A percentile compares a stretch with the other conserved stretches of the same genome.
These are phyloP conservation scores for Salpingus planirostris DNA, from an alignment of 2,888 invertebrate species.

Conservation along the genomic window DNA sequence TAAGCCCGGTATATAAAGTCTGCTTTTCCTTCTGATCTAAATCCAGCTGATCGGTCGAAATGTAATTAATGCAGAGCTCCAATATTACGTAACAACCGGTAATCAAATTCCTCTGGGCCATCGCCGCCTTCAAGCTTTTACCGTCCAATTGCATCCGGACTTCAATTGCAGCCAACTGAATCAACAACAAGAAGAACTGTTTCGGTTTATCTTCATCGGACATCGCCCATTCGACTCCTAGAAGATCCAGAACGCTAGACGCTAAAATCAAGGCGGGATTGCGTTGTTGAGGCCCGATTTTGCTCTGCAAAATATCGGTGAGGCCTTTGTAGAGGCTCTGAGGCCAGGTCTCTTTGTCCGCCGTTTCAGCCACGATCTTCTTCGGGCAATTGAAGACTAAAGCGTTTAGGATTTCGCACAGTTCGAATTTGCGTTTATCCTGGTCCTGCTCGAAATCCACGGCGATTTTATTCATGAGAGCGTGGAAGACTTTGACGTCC, in stretches of 20 bases:
- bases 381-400: constrained; percentile 65
- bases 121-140: constrained; percentile 69
- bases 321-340: constrained; percentile 72
- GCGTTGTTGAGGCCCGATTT: constrained; percentile 78
- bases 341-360: constrained; percentile 72
- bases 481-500: constrained; percentile 66
- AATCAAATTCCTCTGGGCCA: constrained; percentile 67
- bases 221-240: constrained; percentile 80
- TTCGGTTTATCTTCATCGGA: constrained; percentile 71
- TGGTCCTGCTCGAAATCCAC: constrained; percentile 84
- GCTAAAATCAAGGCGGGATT: constrained; percentile 82
- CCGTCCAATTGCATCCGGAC: constrained; percentile 90
- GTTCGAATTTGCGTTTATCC: constrained; percentile 80
- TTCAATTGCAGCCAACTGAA: constrained; percentile 86
- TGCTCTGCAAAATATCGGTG: constrained; percentile 75
- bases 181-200: constrained; percentile 70
- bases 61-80: constrained; percentile 69
- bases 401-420: constrained; percentile 70
- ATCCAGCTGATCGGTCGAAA: constrained; percentile 72
- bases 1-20: constrained; percentile 80
- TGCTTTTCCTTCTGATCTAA: constrained; percentile 86
- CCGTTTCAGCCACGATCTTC: constrained; percentile 53
- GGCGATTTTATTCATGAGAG: constrained; percentile 72
- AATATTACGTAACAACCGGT: constrained; percentile 75
- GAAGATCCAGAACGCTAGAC: constrained; percentile 67